Percentiles rank a stretch among this genome's conserved stretches.
These are phyloP conservation scores for Nothoprocta perdicaria DNA, from an alignment of 2,113 vertebrate genomes.

Conservation along the genomic window DNA sequence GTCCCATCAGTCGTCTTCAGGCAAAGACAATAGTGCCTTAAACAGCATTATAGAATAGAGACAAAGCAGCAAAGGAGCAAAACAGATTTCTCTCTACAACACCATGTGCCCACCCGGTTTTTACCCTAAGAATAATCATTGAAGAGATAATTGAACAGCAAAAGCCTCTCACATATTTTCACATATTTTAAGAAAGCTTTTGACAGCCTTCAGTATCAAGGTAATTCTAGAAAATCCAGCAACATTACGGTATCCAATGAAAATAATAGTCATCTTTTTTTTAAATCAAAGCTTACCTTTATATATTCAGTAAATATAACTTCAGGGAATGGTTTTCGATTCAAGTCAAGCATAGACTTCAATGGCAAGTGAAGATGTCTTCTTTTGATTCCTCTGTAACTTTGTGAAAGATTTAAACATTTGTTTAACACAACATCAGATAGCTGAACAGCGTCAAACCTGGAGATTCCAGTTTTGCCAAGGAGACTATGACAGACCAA, in stretches of 20 bases:
- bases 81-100: background rate
- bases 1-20: background rate
- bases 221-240: background rate
- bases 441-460: background rate
- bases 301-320: background rate
- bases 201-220: background rate
- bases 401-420: background rate
- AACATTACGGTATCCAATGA: background rate
- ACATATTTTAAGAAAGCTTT: conserved; percentile 19
- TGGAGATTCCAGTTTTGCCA: background rate
- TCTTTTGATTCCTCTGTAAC: background rate
- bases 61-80: background rate
- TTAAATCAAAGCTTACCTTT: background rate
- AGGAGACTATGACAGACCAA: background rate
- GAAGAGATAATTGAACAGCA: background rate
- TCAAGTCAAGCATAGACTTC: background rate
- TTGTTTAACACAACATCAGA: background rate
- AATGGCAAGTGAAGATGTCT: background rate
- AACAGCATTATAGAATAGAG: background rate
- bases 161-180: background rate
- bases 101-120: background rate
- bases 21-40: background rate
- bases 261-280: background rate
- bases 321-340: background rate
- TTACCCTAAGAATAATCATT: background rate